Percentiles rank a stretch among this genome's conserved stretches.
Evolutionary conservation across 2,888 invertebrate genomes (phyloP).

Genomic region (Oxycera nigricornis): DNA sequence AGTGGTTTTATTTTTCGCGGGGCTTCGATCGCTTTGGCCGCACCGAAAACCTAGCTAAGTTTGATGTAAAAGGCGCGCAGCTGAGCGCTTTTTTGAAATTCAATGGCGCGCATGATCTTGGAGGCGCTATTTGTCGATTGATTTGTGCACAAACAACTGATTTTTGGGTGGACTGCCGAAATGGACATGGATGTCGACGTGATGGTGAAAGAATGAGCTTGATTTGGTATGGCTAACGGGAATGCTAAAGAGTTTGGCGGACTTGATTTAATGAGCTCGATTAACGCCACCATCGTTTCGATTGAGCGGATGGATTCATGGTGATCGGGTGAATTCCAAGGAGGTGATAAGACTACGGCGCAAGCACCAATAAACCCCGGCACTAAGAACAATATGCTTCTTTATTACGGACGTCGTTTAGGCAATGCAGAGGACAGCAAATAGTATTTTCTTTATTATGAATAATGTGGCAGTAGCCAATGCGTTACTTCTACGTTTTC

Average conservation of each 20-base stretch:
- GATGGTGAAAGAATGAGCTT: background rate
- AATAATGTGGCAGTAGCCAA: too few relatives aligned
- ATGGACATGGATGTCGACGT: constrained; percentile 1
- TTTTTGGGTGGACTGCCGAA: constrained; percentile 8
- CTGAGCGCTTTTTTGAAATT: constrained; percentile 26
- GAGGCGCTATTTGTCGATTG: constrained; percentile 20
- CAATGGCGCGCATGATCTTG: constrained; percentile 13
- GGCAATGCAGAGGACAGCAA: too few relatives aligned
- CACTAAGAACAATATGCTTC: too few relatives aligned
- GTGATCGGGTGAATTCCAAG: too few relatives aligned
- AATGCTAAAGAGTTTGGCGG: background rate
- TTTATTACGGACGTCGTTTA: too few relatives aligned
- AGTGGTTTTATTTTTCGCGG: background rate
- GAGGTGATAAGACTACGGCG: too few relatives aligned
- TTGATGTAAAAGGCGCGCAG: constrained; percentile 8
- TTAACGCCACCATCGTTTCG: constrained; percentile 6
- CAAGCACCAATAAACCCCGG: too few relatives aligned
- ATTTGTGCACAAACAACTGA: constrained; percentile 16
- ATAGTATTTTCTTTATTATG: too few relatives aligned
- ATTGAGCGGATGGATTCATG: too few relatives aligned
- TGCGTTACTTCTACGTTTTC: too few relatives aligned
- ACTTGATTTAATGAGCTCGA: background rate
- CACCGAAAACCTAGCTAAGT: background rate
- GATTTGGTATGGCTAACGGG: constrained; percentile 3
- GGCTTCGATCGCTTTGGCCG: background rate